A percentile compares a stretch with the other conserved stretches of the same genome.
phyloP scores from a whole-genome alignment of 2,113 vertebrate genomes.

The Pampusana beccarii region DNA sequence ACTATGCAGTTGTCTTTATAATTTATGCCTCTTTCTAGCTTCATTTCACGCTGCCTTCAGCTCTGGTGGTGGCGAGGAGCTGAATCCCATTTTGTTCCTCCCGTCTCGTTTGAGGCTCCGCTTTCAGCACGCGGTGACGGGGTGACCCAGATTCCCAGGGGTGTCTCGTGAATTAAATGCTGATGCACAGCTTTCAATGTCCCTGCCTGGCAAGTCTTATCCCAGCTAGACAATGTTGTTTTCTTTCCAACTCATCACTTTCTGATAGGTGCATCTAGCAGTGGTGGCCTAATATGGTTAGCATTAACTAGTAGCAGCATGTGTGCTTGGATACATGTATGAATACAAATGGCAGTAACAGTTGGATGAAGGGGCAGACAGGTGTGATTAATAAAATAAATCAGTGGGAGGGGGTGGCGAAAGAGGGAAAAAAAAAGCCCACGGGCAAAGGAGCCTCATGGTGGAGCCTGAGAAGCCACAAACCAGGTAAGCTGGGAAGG shows the following conservation, averaged over 20 bases:
- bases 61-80: not conserved
- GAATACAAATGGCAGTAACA: not conserved
- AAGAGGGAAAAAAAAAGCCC: not conserved
- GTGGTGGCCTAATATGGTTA: not conserved
- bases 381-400: conserved; percentile 19
- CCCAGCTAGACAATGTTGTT: not conserved
- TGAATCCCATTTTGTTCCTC: not conserved
- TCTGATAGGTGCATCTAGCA: not conserved
- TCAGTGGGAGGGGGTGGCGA: not conserved
- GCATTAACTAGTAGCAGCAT: not conserved
- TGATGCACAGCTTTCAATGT: not conserved
- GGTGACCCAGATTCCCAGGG: conserved; percentile 39
- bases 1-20: not conserved
- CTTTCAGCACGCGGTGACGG: not conserved
- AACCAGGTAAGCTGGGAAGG: not conserved
- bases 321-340: not conserved
- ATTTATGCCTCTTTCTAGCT: not conserved
- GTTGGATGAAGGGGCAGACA: not conserved
- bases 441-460: not conserved
- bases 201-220: not conserved
- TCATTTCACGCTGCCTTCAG: not conserved
- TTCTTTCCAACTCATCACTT: not conserved
- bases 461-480: not conserved
- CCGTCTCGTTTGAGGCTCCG: not conserved
- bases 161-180: not conserved